Evolutionary conservation across 2,797 vertebrate species (phyloP).

Genomic region (Protonibea diacanthus): DNA sequence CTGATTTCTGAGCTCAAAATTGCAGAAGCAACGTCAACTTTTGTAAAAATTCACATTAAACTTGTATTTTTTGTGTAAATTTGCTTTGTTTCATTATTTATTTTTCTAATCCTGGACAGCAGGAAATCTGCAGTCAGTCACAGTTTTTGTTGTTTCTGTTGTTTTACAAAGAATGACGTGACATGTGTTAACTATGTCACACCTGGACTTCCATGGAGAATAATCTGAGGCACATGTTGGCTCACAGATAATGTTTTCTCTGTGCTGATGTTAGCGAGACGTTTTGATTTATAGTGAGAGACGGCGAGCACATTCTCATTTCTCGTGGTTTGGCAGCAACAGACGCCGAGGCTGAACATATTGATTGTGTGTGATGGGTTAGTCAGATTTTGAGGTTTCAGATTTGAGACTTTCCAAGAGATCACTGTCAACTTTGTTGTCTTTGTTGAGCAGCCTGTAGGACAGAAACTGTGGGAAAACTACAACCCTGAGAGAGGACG

Average conservation of each 20-base stretch:
- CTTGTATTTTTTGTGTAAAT: too few species aligned
- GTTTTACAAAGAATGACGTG: too few species aligned
- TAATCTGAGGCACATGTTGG: constrained; percentile 5
- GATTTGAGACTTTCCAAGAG: background rate
- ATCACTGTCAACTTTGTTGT: background rate
- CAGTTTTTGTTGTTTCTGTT: too few species aligned
- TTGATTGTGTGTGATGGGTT: background rate
- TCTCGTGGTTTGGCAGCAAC: constrained; percentile 23
- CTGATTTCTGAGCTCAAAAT: background rate
- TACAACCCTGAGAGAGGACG: background rate
- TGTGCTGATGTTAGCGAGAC: background rate
- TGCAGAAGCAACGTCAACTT: too few species aligned
- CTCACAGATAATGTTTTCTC: background rate
- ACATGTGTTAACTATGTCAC: background rate
- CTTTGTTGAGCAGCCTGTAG: background rate
- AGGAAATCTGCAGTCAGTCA: too few species aligned
- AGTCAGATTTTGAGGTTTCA: background rate
- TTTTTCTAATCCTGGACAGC: too few species aligned
- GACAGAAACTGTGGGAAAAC: background rate
- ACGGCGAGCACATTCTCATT: background rate
- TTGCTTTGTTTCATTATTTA: too few species aligned
- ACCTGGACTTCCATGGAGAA: background rate
- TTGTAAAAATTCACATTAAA: too few species aligned
- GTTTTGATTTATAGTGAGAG: constrained; percentile 5
- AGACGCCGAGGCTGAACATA: background rate